Evolutionary conservation across 2,888 invertebrate species (phyloP).

Genomic region (Machimus atricapillus): DNA sequence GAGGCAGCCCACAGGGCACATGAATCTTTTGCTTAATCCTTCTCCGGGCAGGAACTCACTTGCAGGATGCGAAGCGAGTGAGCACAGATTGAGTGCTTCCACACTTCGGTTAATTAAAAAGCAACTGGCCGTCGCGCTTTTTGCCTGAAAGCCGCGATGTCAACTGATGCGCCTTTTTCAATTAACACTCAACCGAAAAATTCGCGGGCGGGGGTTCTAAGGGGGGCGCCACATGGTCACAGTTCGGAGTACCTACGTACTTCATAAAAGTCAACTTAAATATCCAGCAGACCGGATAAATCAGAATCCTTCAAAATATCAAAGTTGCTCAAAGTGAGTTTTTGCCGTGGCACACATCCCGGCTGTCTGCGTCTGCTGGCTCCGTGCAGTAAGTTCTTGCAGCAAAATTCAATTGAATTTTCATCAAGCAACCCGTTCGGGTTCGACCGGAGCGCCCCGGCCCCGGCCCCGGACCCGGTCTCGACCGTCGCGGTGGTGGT

Average conservation of each 20-base stretch:
- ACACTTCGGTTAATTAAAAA: constrained; percentile 33
- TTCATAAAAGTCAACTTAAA: constrained; percentile 31
- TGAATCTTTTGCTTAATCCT: not conserved
- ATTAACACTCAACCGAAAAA: constrained; percentile 26
- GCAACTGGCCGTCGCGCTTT: not conserved
- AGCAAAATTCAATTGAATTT: constrained; percentile 36
- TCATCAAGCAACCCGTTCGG: constrained; percentile 7
- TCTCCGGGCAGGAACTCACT: not conserved
- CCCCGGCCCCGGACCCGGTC: not conserved
- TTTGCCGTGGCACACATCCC: constrained; percentile 26
- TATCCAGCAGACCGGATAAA: constrained; percentile 33
- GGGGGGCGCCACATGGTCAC: not conserved
- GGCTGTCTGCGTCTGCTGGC: not conserved
- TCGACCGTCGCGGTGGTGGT: not conserved
- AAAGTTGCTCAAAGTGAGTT: constrained; percentile 34
- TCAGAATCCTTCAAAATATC: constrained; percentile 38
- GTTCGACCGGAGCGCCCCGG: not conserved
- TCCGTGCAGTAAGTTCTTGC: constrained; percentile 22
- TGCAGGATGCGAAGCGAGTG: not conserved
- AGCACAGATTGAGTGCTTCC: not conserved
- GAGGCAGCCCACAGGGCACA: not conserved
- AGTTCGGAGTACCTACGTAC: not conserved
- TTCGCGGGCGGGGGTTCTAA: not conserved
- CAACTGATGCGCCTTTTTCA: constrained; percentile 30
- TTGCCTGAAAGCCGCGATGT: not conserved